Base-by-base conservation (phyloP, 2,113 vertebrate genomes). In the Marmota monax region DNA sequence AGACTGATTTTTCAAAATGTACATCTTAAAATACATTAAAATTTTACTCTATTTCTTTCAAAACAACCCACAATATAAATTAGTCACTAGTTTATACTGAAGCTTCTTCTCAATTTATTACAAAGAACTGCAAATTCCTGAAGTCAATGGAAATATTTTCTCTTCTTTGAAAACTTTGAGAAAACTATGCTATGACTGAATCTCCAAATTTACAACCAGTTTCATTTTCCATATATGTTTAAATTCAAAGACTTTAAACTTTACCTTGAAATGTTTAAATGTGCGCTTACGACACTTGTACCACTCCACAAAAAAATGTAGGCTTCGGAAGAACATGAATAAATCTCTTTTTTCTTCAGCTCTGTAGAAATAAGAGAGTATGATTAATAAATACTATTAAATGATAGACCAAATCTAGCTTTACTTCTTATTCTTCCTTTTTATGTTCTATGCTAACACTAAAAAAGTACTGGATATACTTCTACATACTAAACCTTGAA, bases 181-280 rank as follows among this genome's bases (percentile, higher is more conserved):
- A 32, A 39, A 97, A 85, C 45, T 85, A 74, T 25, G 23, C 20
- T 89, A 86, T 10, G 34, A 18, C 23, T 79, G 63, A 85, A 89
- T 70, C 29, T n/a, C 12, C 79, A 94, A 96, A 84, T 73, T 73
- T 85, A 73, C 20, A 95, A 95, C 11, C 42, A 72, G 51, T 42
- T 84, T 83, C 61, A 87, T 77, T 90, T 92, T 89, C 76, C 51
- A 87, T n/a, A 76, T 51, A 83, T 42, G 20, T 85, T 96, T 95
- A 96, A 85, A 95, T 82, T 34, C 5, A 82, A 95, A 93, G 12
- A 93, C 32, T 96, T 95, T 29, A 87, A 61, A 94, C 70, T 98
- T 63, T 99, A 99, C 99, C 99, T 99, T 99, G 98, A 99, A 99
- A 97, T 99, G 98, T 34, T 96, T 96, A 95, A 99, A 99, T 14